Percentiles rank a stretch among this genome's conserved stretches.
These are phyloP conservation scores for Megalops cyprinoides DNA, from an alignment of 2,797 vertebrate species.

Conservation along the genomic window DNA sequence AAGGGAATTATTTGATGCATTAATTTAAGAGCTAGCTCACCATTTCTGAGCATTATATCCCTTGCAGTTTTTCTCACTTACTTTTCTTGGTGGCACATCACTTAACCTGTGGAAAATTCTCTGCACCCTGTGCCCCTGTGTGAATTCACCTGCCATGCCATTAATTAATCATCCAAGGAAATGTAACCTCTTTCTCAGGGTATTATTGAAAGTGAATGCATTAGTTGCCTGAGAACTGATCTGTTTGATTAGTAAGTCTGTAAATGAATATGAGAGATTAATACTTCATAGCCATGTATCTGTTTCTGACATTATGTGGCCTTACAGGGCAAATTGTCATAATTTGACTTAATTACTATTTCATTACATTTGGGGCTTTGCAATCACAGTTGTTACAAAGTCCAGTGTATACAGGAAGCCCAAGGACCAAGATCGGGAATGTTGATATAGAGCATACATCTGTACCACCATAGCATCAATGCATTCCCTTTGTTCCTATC, in stretches of 20 bases:
- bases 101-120: too few relatives aligned
- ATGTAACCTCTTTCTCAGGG: not conserved
- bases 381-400: not conserved
- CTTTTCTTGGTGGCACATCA: too few relatives aligned
- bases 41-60: too few relatives aligned
- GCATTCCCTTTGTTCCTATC: not conserved
- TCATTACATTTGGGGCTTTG: not conserved
- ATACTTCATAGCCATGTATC: not conserved
- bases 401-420: not conserved
- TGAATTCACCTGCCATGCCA: not conserved
- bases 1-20: too few relatives aligned
- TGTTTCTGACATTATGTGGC: not conserved
- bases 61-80: too few relatives aligned
- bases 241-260: not conserved
- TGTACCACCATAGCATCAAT: not conserved
- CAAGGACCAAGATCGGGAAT: not conserved
- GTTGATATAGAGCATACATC: not conserved
- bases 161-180: not conserved
- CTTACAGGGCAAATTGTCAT: not conserved
- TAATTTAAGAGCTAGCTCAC: too few relatives aligned
- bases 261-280: not conserved
- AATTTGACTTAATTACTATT: not conserved
- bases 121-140: not conserved
- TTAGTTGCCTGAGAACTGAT: not conserved
- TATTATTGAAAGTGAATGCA: not conserved